Evolutionary conservation across 2,888 invertebrate genomes (phyloP), one percentile per base, ranked within the genome.

Genomic region (Lycophotia porphyrea): DNA sequence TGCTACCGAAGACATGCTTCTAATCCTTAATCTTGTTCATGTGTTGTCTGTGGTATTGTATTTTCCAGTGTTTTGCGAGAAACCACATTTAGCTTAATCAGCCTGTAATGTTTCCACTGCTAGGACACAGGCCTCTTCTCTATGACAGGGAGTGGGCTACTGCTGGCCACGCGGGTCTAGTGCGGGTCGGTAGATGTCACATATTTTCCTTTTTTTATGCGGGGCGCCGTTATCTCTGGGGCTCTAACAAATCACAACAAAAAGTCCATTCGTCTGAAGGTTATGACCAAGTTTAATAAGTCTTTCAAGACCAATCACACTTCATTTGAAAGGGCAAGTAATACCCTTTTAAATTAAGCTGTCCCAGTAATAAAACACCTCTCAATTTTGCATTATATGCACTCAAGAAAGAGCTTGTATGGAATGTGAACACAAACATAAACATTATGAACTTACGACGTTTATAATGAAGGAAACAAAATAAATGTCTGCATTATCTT

Each of bases 401-500:
- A 39, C 24, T 61, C 31, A 76, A 31, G 9, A 67, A 52, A 18
- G 21, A 72, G n/a, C 13, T 69, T 61, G 39, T 24, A 44, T 18
- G 75, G 72, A 78, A 84, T 78, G 75, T 69, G 63, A 61, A 71
- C 13, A 58, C 34, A 65, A 65, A 70, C 61, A 75, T 84, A 76
- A 78, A 65, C 52, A 65, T 71, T 67, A 68, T 74, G 42, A 82
- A 52, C 58, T 70, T 60, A 75, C 64, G 64, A 61, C 61, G 27
- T 42, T 24, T 58, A 60, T 81, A 79, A 71, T 75, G 67, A 65
- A 78, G 72, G 77, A 78, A 82, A 82, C 77, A 70, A 78, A 80
- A 79, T 76, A 71, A 77, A 72, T 73, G 71, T 71, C 75, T 70
- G 60, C 78, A 77, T 86, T 81, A 84, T 86, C 80, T 78, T 60